These are phyloP conservation scores for Plagiodera versicolora DNA, from an alignment of 2,888 invertebrate genomes.

Conservation along the genomic window DNA sequence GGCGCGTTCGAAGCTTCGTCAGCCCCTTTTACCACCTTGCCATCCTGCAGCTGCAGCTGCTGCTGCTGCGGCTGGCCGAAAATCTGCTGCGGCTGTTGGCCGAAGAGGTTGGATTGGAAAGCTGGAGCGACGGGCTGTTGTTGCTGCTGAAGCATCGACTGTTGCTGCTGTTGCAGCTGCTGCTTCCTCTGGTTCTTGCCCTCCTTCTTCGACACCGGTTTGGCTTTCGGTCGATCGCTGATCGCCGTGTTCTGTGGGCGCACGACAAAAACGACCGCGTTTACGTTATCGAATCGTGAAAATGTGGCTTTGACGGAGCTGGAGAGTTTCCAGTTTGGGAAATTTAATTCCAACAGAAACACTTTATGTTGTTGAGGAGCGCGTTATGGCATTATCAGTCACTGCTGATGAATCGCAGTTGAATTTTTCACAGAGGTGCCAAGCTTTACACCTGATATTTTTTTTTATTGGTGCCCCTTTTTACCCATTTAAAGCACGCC, in stretches of 20 bases:
- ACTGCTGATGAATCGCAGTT: too few relatives aligned
- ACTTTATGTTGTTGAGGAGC: too few relatives aligned
- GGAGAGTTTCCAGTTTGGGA: too few relatives aligned
- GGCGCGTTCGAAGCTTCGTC: constrained; percentile 47
- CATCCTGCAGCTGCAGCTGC: constrained; percentile 40
- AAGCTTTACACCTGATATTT: too few relatives aligned
- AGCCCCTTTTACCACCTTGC: constrained; percentile 38
- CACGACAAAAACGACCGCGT: too few relatives aligned
- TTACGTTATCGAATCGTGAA: too few relatives aligned
- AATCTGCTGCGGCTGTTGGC: constrained; percentile 55
- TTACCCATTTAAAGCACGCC: too few relatives aligned
- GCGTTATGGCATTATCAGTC: too few relatives aligned
- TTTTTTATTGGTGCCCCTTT: too few relatives aligned
- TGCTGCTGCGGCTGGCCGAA: constrained; percentile 54
- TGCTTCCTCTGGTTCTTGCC: constrained; percentile 72
- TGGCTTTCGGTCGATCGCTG: constrained; percentile 82
- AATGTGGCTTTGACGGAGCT: too few relatives aligned
- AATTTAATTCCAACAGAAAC: too few relatives aligned
- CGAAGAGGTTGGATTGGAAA: constrained; percentile 49
- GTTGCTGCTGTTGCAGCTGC: constrained; percentile 54
- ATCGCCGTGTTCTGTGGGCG: constrained; percentile 77
- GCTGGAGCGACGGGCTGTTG: constrained; percentile 33
- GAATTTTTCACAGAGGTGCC: too few relatives aligned
- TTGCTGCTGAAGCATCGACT: constrained; percentile 55
- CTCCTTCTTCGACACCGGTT: constrained; percentile 79